Evolutionary conservation across 53 echinoderm and acorn worm species (phyloP), one percentile per base, ranked within the genome.

Genomic region (Luidia sarsii): DNA sequence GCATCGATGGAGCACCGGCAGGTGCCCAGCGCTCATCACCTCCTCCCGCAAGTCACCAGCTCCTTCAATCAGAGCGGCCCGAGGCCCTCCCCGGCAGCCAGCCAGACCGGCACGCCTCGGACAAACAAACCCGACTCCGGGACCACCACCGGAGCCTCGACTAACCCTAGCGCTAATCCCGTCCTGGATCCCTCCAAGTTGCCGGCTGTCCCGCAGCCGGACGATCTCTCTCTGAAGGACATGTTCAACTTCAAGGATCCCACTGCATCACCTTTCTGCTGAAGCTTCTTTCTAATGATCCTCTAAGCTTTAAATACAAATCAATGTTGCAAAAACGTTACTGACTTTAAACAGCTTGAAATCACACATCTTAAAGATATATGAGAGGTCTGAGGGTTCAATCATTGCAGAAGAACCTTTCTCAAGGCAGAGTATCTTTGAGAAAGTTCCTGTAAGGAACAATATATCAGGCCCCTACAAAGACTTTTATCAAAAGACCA

Each of bases 221-320:
- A 80, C 8, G 88, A 87, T 45, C 86, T 94, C 65, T 88, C 94
- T 3, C 85, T 97, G 2, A 97, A 97, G 63, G 99, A 93, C 75
- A 94, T 97, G 90, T 97, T 97, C 30, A 97, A 94, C 67, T 89
- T 89, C 7, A 91, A 85, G 41, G 99, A 97, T 36, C 99, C 99
- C 11, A 97, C 94, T 18, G 99, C 99, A 0, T 97, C 99, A 1
- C 94, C 99, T 15, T 97, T 97, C 62, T 92, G 89, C 56, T 92
- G 57, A 90, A 25, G 21, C 32, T 15, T 24, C 29, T 24, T 16
- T 25, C 65, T 33, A 53, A 71, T 51, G n/a, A n/a, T n/a, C n/a
- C n/a, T n/a, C n/a, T n/a, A n/a, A n/a, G n/a, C n/a, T n/a, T n/a
- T n/a, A n/a, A n/a, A n/a, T n/a, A n/a, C n/a, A n/a, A n/a, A n/a